Evolutionary conservation across 1,140 invertebrate species (phyloP).

Genomic region (Orchesella cincta): DNA sequence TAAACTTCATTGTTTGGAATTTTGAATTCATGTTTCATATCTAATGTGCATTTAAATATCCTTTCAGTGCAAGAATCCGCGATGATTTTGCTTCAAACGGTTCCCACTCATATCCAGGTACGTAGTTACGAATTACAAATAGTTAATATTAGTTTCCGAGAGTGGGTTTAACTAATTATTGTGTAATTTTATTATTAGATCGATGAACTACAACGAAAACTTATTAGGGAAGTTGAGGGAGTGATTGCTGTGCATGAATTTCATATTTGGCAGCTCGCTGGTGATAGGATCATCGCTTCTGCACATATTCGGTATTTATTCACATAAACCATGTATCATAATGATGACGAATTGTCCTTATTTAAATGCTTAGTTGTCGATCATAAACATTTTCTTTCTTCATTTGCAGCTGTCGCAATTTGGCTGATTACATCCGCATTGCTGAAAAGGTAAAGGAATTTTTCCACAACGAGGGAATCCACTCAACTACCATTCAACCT

Average conservation of each 20-base stretch:
- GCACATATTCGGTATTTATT: slow-evolving; percentile 76
- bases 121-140: background rate
- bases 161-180: background rate
- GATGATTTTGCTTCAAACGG: slow-evolving; percentile 59
- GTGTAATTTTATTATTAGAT: slow-evolving; percentile 60
- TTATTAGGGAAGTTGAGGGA: slow-evolving; percentile 84
- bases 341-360: background rate
- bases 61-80: slow-evolving; percentile 54
- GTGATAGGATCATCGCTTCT: slow-evolving; percentile 88
- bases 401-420: slow-evolving; percentile 72
- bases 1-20: background rate
- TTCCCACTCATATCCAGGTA: slow-evolving; percentile 56
- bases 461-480: slow-evolving; percentile 89
- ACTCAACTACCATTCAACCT: slow-evolving; percentile 90
- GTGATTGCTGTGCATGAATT: slow-evolving; percentile 91
- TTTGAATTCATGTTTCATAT: background rate
- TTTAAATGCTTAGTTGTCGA: background rate
- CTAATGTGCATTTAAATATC: background rate
- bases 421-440: slow-evolving; percentile 87
- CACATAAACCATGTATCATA: background rate
- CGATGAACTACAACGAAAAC: slow-evolving; percentile 78
- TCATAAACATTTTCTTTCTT: background rate
- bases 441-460: slow-evolving; percentile 93
- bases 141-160: background rate
- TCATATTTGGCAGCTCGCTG: slow-evolving; percentile 90